Evolutionary conservation across 1,140 invertebrate species (phyloP), one percentile per base, ranked within the genome.

Genomic region (Trichonephila clavata): DNA sequence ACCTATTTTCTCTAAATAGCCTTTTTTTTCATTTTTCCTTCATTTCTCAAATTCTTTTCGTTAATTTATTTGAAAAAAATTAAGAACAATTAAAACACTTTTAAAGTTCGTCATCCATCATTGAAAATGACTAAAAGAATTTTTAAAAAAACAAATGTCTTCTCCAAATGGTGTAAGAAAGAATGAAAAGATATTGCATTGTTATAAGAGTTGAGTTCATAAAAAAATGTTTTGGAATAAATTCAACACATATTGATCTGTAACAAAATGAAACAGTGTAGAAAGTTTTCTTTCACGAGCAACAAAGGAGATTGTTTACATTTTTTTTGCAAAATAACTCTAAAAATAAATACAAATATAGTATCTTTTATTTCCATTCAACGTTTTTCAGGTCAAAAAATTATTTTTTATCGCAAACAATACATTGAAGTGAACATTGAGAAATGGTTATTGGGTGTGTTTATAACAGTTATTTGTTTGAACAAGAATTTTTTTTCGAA

Each of bases 1-100:
- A 77, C 20, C n/a, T 77, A 39, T 16, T 39, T 20, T 77, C 21
- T 13, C 7, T 27, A 20, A 77, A 39, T 20, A 20, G 0, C 5
- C 32, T n/a, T n/a, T 77, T 32, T 39, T 77, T 77, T 39, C 32
- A 18, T 77, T 77, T 5, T 77, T 77, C 27, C 14, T 77, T 77
- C 71, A 39, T 77, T 39, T 77, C 18, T 39, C 0, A 63, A 32
- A 77, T 20, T 77, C 14, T 39, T 32, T 77, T 77, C 18, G 7
- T 16, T 6, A 39, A 77, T 77, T 77, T 18, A 13, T 39, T 39
- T 32, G 32, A 77, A 18, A 32, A 77, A 77, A 27, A 77, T 32
- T 77, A 6, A 77, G 71, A 77, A 32, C 71, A 77, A 77, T 77
- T 77, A 39, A 77, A 77, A 77, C 10, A 18, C 71, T 27, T 39